phyloP scores from a whole-genome alignment of 2,888 invertebrate genomes.

The Chesias legatella region DNA sequence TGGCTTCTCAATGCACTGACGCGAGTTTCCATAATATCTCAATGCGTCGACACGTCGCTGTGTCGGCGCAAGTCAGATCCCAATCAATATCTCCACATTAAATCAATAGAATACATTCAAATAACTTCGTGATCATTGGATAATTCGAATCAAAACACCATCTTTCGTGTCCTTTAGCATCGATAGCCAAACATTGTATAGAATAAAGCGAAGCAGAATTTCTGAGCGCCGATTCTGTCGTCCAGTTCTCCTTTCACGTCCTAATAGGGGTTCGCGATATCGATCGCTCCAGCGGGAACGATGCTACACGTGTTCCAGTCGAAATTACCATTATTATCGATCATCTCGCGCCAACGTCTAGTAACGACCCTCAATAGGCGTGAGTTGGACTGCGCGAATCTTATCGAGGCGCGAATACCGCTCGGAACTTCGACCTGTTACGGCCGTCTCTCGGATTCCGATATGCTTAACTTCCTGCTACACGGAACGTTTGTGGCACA shows the following conservation, averaged over 20 bases:
- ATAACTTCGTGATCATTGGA: conserved; percentile 15
- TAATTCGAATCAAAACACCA: conserved; percentile 28
- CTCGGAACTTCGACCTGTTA: conserved; percentile 49
- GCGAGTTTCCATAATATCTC: conserved; percentile 47
- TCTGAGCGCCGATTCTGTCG: conserved; percentile 53
- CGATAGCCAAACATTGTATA: conserved; percentile 25
- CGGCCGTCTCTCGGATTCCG: conserved; percentile 48
- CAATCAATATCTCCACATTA: conserved; percentile 18
- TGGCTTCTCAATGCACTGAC: conserved; percentile 44
- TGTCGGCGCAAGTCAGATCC: conserved; percentile 28
- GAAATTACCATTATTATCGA: conserved; percentile 81
- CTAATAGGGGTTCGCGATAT: conserved; percentile 69
- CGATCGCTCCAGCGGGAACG: conserved; percentile 63
- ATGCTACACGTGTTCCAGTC: conserved; percentile 72
- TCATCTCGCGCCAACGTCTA: conserved; percentile 69
- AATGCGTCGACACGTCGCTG: conserved; percentile 33
- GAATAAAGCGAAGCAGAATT: conserved; percentile 26
- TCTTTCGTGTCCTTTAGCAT: conserved; percentile 22
- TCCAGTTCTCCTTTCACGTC: conserved; percentile 58
- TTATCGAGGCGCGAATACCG: conserved; percentile 50
- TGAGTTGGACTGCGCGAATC: conserved; percentile 53
- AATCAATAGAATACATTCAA: conserved; percentile 16
- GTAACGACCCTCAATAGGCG: conserved; percentile 75
- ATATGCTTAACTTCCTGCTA: conserved; percentile 51
- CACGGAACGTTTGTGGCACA: conserved; percentile 32